Base-by-base conservation (phyloP, 37 sponge, comb jelly and placozoan species). In the Petrosia ficiformis region DNA sequence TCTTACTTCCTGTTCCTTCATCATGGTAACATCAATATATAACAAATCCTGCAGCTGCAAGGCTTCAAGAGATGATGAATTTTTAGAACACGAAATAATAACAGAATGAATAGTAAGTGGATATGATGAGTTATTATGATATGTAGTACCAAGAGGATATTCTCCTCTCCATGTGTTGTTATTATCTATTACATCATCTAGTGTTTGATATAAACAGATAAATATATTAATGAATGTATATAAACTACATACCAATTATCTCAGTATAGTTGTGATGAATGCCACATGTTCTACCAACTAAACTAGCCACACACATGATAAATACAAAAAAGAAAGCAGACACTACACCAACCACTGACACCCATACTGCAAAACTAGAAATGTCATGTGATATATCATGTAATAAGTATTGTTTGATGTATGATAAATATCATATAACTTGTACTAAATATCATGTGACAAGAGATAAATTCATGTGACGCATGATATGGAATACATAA, bases 131-230 rank as follows among this genome's bases (percentile, higher is more conserved):
- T 77, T 67, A 44, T 44, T 68, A 1, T 77, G 67, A 29, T 84
- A 42, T 34, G 72, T 36, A 19, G 39, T 22, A 4, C 75, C 86
- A 22, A 91, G 72, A 29, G 86, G 83, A 61, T 86, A 86, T 16
- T 29, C 59, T 11, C 56, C 71, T 1, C 43, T 42, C 92, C 92
- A 91, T 0, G 82, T 75, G 1, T 38, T 10, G 30, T 37, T 36
- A 65, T 79, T 67, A 35, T 89, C 89, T 39, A 89, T 34, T 10
- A 89, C 77, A 22, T 83, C 10, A 19, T 68, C 44, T 68, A 26
- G 57, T n/a, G n/a, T n/a, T n/a, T n/a, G n/a, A n/a, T n/a, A n/a
- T n/a, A n/a, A n/a, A n/a, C n/a, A n/a, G n/a, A n/a, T n/a, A n/a
- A n/a, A n/a, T n/a, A n/a, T n/a, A n/a, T n/a, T n/a, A n/a, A n/a